Conservation (phyloP, 2,797 vertebrate species). For the Sparus aurata region DNA sequence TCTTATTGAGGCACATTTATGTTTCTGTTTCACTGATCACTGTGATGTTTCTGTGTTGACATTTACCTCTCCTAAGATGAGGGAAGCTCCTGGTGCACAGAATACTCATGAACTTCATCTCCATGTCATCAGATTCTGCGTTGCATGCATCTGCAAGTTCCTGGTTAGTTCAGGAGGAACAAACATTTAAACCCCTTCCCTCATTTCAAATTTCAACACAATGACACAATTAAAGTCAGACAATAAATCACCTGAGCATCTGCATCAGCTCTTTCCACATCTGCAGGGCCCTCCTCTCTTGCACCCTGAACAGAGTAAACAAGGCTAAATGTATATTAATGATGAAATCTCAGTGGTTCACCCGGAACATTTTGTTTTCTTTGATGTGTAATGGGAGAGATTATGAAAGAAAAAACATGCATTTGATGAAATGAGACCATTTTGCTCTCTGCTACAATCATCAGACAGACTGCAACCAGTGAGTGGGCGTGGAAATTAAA, state of each 20-base stretch:
- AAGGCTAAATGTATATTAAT: not conserved
- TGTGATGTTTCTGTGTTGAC: slow-evolving; percentile 17
- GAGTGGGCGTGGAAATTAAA: slow-evolving; percentile 67
- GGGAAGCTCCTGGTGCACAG: slow-evolving; percentile 96
- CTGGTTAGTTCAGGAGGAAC: slow-evolving; percentile 74
- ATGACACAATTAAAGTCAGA: not conserved
- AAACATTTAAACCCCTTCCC: slow-evolving; percentile 22
- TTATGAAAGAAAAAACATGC: not conserved
- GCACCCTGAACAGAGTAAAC: slow-evolving; percentile 86
- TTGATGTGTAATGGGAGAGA: not conserved
- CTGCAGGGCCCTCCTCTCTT: slow-evolving; percentile 90
- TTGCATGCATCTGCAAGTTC: slow-evolving; percentile 92
- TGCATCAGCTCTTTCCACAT: slow-evolving; percentile 84
- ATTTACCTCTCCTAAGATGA: slow-evolving; percentile 93
- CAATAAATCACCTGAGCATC: slow-evolving; percentile 91
- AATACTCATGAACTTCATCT: slow-evolving; percentile 95
- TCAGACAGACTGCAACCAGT: slow-evolving; percentile 47
- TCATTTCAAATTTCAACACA: slow-evolving; percentile 11
- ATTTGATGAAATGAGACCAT: slow-evolving; percentile 7
- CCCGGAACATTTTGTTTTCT: not conserved
- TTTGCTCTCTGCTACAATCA: slow-evolving; percentile 25
- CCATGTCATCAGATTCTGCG: slow-evolving; percentile 91
- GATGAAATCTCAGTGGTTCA: slow-evolving; percentile 13
- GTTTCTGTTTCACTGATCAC: not conserved
- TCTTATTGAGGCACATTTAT: not conserved